A percentile compares a stretch with the other conserved stretches of the same genome.
Evolutionary conservation across 2,797 vertebrate species (phyloP).

Genomic region (Pterois miles): DNA sequence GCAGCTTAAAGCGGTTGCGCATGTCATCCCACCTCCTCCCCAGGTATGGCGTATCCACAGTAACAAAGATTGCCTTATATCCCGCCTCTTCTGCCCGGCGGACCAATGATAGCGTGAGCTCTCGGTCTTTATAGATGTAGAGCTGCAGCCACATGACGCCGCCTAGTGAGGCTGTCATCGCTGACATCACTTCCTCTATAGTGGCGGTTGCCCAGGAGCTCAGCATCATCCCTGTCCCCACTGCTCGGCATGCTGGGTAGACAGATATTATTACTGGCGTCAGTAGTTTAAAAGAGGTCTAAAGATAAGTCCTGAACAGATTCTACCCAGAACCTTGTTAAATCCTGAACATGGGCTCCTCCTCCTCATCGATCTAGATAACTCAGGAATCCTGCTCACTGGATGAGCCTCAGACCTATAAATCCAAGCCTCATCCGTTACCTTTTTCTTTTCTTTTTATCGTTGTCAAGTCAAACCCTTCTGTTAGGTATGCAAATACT

Average conservation of each 20-base stretch:
- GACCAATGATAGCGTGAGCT: conserved; percentile 89
- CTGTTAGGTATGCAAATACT: too few relatives aligned
- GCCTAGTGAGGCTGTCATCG: conserved; percentile 56
- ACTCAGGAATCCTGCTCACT: too few relatives aligned
- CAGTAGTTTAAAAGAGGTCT: background rate
- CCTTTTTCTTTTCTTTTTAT: background rate
- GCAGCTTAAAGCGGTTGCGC: conserved; percentile 93
- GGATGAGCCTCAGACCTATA: background rate
- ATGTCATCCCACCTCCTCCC: conserved; percentile 90
- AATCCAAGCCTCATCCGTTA: background rate
- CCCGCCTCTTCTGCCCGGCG: conserved; percentile 87
- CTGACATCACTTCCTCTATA: conserved; percentile 92
- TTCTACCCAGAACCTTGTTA: background rate
- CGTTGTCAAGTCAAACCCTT: background rate
- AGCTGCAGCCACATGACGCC: conserved; percentile 91
- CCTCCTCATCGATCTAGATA: too few relatives aligned
- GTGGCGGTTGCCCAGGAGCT: conserved; percentile 97
- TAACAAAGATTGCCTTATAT: conserved; percentile 93
- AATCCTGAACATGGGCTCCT: background rate
- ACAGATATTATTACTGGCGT: background rate
- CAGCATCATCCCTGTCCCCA: conserved; percentile 94
- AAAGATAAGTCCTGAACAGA: background rate
- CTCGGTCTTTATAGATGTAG: conserved; percentile 93
- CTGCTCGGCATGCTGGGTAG: conserved; percentile 85
- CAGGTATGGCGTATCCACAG: conserved; percentile 93